These are phyloP conservation scores for Atta texana DNA, from an alignment of 1,140 invertebrate genomes.

Conservation along the genomic window DNA sequence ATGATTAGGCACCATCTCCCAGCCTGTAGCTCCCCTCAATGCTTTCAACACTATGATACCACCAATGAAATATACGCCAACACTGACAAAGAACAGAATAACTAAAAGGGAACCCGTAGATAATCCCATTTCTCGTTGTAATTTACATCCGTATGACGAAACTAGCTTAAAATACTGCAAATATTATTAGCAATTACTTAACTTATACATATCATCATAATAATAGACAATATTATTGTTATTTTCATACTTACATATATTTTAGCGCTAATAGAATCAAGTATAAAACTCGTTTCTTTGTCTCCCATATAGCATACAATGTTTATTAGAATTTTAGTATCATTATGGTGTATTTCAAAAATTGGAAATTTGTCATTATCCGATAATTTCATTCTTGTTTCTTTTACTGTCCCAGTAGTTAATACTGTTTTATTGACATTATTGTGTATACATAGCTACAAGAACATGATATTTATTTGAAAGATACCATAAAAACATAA, in stretches of 20 bases:
- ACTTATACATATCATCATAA: neutral
- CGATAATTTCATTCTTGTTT: slow-evolving; percentile 52
- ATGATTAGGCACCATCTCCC: slow-evolving; percentile 85
- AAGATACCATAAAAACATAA: slow-evolving; percentile 33
- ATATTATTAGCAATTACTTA: neutral
- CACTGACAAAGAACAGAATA: slow-evolving; percentile 77
- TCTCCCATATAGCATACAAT: slow-evolving; percentile 55
- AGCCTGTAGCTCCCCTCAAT: slow-evolving; percentile 83
- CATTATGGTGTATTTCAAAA: slow-evolving; percentile 57
- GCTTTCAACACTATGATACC: slow-evolving; percentile 80
- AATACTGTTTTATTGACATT: neutral
- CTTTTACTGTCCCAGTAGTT: slow-evolving; percentile 60
- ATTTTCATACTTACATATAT: slow-evolving; percentile 52
- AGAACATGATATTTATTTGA: slow-evolving; percentile 16
- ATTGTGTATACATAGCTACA: slow-evolving; percentile 54
- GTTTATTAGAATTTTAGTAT: slow-evolving; percentile 33
- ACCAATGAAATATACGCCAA: slow-evolving; percentile 78
- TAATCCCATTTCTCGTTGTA: slow-evolving; percentile 57
- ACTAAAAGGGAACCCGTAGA: slow-evolving; percentile 80
- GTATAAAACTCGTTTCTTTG: neutral
- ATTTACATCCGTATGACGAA: slow-evolving; percentile 66
- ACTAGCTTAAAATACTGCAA: slow-evolving; percentile 69
- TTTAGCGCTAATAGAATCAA: neutral
- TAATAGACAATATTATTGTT: neutral
- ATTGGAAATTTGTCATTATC: neutral